Evolutionary conservation across 1,140 invertebrate species (phyloP).

Genomic region (Drosophila pseudoananassae): DNA sequence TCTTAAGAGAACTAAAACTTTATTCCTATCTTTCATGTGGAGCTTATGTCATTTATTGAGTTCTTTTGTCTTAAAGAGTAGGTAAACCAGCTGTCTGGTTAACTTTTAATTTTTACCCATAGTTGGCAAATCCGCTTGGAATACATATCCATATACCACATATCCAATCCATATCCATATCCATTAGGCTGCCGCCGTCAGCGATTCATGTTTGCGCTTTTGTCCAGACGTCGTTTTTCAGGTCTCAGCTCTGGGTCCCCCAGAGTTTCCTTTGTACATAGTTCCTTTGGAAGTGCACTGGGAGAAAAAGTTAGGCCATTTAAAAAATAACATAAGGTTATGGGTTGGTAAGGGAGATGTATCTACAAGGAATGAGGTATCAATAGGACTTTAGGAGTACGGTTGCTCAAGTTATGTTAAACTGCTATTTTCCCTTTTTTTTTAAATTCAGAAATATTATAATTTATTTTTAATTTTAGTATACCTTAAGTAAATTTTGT

Average conservation of each 20-base stretch:
- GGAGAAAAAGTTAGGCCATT: not conserved
- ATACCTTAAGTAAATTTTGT: not conserved
- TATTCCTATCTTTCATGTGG: not conserved
- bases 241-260: slow-evolving; percentile 23
- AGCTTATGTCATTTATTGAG: too few relatives aligned
- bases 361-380: not conserved
- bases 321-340: not conserved
- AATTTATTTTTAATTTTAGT: too few relatives aligned
- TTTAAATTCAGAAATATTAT: too few relatives aligned
- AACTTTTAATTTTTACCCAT: slow-evolving; percentile 43
- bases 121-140: slow-evolving; percentile 21
- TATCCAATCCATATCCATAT: slow-evolving; percentile 64
- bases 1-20: too few relatives aligned
- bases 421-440: too few relatives aligned
- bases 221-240: slow-evolving; percentile 64
- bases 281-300: not conserved
- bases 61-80: slow-evolving; percentile 8
- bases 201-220: slow-evolving; percentile 78
- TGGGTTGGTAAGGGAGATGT: not conserved
- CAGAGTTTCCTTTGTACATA: not conserved
- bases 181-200: slow-evolving; percentile 78
- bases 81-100: slow-evolving; percentile 18
- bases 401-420: too few relatives aligned
- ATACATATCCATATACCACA: slow-evolving; percentile 45
- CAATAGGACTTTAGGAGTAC: not conserved